phyloP scores from a whole-genome alignment of 2,888 invertebrate species.

The Selenia dentaria region DNA sequence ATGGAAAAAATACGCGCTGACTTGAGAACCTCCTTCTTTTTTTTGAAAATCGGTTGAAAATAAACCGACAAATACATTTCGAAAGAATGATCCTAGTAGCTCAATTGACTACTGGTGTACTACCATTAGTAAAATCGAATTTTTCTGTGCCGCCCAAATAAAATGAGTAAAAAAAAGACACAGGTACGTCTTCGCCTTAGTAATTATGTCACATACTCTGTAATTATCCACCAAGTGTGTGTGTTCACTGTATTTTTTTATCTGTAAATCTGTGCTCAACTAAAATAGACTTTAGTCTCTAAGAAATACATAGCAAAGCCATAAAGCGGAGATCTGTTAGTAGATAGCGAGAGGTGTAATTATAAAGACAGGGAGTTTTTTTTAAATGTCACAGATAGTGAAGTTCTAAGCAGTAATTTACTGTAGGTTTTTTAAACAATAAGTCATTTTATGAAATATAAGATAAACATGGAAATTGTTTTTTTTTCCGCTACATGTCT shows the following conservation, averaged over 20 bases:
- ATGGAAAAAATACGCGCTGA: no score
- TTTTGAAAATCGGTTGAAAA: no score
- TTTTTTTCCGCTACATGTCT: not conserved
- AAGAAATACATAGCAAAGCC: constrained; percentile 41
- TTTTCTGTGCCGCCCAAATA: constrained; percentile 31
- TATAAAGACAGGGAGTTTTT: constrained; percentile 53
- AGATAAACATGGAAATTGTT: not conserved
- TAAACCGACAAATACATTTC: no score
- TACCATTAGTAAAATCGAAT: constrained; percentile 1
- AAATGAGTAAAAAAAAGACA: constrained; percentile 43
- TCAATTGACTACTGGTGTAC: constrained; percentile 7
- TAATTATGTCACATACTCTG: constrained; percentile 66
- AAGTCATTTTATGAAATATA: constrained; percentile 3
- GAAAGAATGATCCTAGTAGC: constrained; percentile 2
- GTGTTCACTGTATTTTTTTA: constrained; percentile 51
- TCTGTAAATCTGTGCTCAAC: constrained; percentile 42
- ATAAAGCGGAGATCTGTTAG: constrained; percentile 25
- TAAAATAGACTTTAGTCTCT: constrained; percentile 44
- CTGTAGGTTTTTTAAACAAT: constrained; percentile 34
- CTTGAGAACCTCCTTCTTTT: no score
- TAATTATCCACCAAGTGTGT: constrained; percentile 56
- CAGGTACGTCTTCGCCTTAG: constrained; percentile 37
- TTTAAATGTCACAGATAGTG: constrained; percentile 55
- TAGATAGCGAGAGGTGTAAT: constrained; percentile 49
- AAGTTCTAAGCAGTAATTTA: constrained; percentile 48